These are phyloP conservation scores for Hippocampus guttulatus DNA, from an alignment of 2,113 vertebrate genomes.

Conservation along the genomic window DNA sequence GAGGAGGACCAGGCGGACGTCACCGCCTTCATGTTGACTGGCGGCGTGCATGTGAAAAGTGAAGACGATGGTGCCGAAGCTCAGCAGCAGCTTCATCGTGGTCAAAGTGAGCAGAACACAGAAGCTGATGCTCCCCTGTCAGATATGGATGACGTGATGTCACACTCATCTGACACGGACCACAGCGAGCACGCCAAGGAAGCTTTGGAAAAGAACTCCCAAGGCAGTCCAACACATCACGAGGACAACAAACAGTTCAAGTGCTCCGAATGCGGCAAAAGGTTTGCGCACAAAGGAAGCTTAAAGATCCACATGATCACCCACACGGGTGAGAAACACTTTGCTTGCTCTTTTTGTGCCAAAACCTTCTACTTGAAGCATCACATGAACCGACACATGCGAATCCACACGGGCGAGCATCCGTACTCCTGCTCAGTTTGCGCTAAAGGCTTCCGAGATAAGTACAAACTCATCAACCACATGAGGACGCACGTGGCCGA, in stretches of 20 bases:
- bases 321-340: conserved; percentile 1
- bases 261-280: neutral
- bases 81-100: too few species aligned
- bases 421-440: neutral
- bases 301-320: conserved; percentile 1
- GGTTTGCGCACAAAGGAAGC: neutral
- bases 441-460: neutral
- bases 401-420: neutral
- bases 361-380: conserved; percentile 1
- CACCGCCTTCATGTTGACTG: neutral
- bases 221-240: neutral
- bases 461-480: neutral
- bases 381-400: conserved; percentile 1
- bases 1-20: neutral
- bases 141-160: neutral
- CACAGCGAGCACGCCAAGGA: neutral
- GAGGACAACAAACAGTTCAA: neutral
- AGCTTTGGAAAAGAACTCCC: too few species aligned
- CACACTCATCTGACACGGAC: neutral
- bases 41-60: neutral
- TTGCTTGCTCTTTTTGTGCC: neutral
- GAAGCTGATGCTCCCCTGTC: neutral
- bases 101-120: neutral
- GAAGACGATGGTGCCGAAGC: neutral
- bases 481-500: neutral